Percentiles rank a stretch among this genome's conserved stretches.
Conservation (phyloP, 2,797 vertebrate genomes). For the Huso huso region DNA sequence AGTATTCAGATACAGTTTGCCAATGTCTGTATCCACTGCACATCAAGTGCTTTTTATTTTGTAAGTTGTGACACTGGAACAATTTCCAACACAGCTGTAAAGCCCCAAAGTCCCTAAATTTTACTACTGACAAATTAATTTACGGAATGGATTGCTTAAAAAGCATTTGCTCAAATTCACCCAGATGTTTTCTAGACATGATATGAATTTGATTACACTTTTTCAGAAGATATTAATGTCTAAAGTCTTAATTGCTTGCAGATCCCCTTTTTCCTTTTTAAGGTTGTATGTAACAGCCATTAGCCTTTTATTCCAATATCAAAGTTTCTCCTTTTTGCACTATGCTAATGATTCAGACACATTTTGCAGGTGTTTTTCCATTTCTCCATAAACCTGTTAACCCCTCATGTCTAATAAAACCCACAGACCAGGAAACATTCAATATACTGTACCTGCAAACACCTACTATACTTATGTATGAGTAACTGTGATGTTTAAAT, state of each 20-base stretch:
- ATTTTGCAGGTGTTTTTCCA: slow-evolving; percentile 41
- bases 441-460: slow-evolving; percentile 1
- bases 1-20: too few relatives aligned
- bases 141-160: slow-evolving; percentile 52
- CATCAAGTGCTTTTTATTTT: too few relatives aligned
- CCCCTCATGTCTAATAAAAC: slow-evolving; percentile 25
- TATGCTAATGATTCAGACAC: slow-evolving; percentile 48
- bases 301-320: too few relatives aligned
- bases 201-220: slow-evolving; percentile 68
- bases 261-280: slow-evolving; percentile 42
- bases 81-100: too few relatives aligned
- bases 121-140: slow-evolving; percentile 36
- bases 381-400: slow-evolving; percentile 41
- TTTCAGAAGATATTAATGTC: slow-evolving; percentile 19
- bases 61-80: too few relatives aligned
- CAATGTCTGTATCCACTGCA: too few relatives aligned
- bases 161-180: slow-evolving; percentile 70
- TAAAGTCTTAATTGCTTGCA: too few relatives aligned
- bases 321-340: slow-evolving; percentile 35
- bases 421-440: slow-evolving; percentile 3
- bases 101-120: too few relatives aligned
- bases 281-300: slow-evolving; percentile 34
- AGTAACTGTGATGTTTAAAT: too few relatives aligned
- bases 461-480: too few relatives aligned
- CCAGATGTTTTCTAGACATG: slow-evolving; percentile 64